Percentiles rank a stretch among this genome's conserved stretches.
phyloP scores from a whole-genome alignment of 1,140 invertebrate species.

The Saccostrea echinata region DNA sequence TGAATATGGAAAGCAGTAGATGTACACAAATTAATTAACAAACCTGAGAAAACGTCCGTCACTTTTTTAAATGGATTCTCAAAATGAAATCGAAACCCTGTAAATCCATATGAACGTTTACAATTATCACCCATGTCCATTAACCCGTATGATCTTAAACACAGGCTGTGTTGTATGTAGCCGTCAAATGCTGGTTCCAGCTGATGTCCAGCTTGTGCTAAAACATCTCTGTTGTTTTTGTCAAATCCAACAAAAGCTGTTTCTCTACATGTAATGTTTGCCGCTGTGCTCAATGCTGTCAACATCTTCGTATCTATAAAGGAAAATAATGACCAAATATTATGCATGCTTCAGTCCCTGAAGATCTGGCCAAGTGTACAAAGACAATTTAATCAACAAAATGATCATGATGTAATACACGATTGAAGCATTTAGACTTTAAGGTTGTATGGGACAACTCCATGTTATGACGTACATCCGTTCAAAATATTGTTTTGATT shows the following conservation, averaged over 20 bases:
- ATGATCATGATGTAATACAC: no score
- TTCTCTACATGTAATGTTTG: conserved; percentile 31
- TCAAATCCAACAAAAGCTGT: conserved; percentile 49
- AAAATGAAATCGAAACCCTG: neutral
- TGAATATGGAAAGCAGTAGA: no score
- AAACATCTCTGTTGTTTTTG: neutral
- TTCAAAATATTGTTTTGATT: no score
- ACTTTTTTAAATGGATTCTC: neutral
- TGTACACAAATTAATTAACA: neutral
- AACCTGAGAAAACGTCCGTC: neutral
- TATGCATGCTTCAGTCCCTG: no score
- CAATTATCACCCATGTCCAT: neutral
- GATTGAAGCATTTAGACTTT: no score
- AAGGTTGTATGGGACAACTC: no score
- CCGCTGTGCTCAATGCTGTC: conserved; percentile 22
- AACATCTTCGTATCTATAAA: neutral
- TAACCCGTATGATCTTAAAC: neutral
- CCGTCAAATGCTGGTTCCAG: neutral
- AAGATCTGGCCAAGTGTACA: no score
- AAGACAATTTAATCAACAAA: no score
- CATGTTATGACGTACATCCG: no score
- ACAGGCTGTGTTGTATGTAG: neutral
- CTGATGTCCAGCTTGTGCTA: neutral
- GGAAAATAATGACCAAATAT: no score
- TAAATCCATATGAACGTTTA: neutral